Base-by-base conservation (phyloP, 2,113 vertebrate species). In the Ceyx margarethae region DNA sequence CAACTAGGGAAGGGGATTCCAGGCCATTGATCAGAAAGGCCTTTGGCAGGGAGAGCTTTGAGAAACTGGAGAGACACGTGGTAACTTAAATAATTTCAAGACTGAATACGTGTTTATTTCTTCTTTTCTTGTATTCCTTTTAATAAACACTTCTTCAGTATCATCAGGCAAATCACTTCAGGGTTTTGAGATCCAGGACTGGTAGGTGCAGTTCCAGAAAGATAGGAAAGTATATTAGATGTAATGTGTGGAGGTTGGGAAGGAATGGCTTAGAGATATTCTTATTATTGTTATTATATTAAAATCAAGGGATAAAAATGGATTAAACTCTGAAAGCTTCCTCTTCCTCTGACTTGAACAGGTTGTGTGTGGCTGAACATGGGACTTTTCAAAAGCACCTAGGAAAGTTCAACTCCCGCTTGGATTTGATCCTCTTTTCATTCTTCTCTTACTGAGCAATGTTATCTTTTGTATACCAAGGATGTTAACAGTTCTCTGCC, bases 101-200 rank as follows among this genome's bases (percentile, higher is more conserved):
- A 93, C 54, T 53, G 53, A 91, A 93, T 89, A 58, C 67, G 93
- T 87, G 23, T 89, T 85, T 87, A 17, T 95, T 96, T 94, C 42
- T 66, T 85, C 33, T 74, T 78, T 87, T 82, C 65, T 61, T 45
- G 64, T 95, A 43, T 67, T 87, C n/a, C 16, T 85, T 95, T 81
- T 71, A 40, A 43, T 90, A 83, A 94, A 64, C 14, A 42, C 15
- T 84, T 91, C 54, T 91, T 87, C 65, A 89, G n/a, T 13, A 31
- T 81, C 29, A 2, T 75, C 64, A 76, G 83, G 45, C 66, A 93
- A 92, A 90, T 93, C 74, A 77, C 91, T 95, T 43, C 85, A 43
- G 14, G 61, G 22, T 93, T 94, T 75, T 64, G 58, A 85, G 62
- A 85, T 22, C 61, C 5, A 60, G 33, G 11, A 25, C 29, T 42